These are phyloP conservation scores for Tenualosa ilisha DNA, from an alignment of 2,797 vertebrate species.

Conservation along the genomic window DNA sequence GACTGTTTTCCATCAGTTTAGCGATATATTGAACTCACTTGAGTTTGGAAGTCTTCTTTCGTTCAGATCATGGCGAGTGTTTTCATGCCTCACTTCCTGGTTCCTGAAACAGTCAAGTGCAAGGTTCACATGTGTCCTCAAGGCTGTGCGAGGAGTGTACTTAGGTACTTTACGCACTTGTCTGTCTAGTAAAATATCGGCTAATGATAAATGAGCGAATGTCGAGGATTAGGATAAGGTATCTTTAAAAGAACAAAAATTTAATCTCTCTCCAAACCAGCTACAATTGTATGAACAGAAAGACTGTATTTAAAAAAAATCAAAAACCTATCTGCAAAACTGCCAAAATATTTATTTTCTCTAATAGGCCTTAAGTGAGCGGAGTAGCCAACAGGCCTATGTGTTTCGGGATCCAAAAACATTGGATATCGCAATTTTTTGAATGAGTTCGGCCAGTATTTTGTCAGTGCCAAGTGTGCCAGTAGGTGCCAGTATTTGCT, in stretches of 20 bases:
- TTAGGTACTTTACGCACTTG: not conserved
- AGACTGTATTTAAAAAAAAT: no score
- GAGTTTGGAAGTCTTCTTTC: not conserved
- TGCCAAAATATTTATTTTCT: no score
- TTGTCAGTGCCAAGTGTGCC: not conserved
- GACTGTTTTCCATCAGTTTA: not conserved
- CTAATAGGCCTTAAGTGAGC: no score
- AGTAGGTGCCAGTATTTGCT: not conserved
- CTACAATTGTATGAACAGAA: no score
- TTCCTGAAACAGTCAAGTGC: slow-evolving; percentile 8
- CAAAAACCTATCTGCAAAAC: no score
- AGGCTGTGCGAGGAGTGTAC: not conserved
- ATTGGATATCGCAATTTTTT: not conserved
- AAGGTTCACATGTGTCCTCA: not conserved
- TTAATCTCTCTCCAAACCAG: no score
- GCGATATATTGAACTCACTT: not conserved
- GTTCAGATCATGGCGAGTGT: slow-evolving; percentile 11
- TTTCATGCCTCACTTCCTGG: slow-evolving; percentile 18
- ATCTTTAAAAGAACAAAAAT: no score
- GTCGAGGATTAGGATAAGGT: no score
- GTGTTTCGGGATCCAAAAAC: not conserved
- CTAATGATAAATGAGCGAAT: no score
- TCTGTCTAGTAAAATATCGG: not conserved
- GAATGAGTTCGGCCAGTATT: not conserved
- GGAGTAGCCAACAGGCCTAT: no score